Base-by-base conservation (phyloP, 2,888 invertebrate species). In the Pharmacophagus antenor region DNA sequence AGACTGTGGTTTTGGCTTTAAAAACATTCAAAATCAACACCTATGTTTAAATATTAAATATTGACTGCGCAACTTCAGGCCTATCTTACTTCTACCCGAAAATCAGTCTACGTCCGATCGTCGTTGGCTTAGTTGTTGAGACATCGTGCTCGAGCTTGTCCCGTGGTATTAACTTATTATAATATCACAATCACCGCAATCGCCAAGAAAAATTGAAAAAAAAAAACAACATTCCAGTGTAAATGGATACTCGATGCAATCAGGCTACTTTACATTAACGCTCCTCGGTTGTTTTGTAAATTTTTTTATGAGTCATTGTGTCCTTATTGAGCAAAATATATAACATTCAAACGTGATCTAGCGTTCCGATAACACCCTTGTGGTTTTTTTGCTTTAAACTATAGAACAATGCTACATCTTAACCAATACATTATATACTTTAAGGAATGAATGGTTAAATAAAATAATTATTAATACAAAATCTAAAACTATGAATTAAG, bases 151-250 rank as follows among this genome's bases (percentile, higher is more conserved):
- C 69, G 64, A 66, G 65, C 69, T 66, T 70, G 67, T 70, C 69
- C 69, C 72, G 70, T 74, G 75, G 77, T 74, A 71, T 76, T 47
- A 74, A 79, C 84, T 82, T 86, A 86, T 79, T 82, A 80, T 89
- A 85, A 87, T 91, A 91, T 91, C 91, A 91, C 91, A 91, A 84
- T 84, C 83, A 71, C 77, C 77, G 72, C 82, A 79, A 80, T 75
- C 79, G 77, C 75, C 74, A 71, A 68, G 70, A 69, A 72, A 73
- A 58, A 56, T 47, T 56, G 12, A 48, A 61, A 48, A 49, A 60
- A 56, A 63, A 58, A n/a, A n/a, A n/a, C n/a, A n/a, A 23, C 55
- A 60, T 64, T 53, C 56, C 56, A 47, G 50, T 54, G 53, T 55
- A 58, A 50, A 51, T 47, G 37, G 57, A 58, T 23, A 42, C 53